Evolutionary conservation across 2,113 vertebrate species (phyloP).

Genomic region (Forbesichthys agassizii): DNA sequence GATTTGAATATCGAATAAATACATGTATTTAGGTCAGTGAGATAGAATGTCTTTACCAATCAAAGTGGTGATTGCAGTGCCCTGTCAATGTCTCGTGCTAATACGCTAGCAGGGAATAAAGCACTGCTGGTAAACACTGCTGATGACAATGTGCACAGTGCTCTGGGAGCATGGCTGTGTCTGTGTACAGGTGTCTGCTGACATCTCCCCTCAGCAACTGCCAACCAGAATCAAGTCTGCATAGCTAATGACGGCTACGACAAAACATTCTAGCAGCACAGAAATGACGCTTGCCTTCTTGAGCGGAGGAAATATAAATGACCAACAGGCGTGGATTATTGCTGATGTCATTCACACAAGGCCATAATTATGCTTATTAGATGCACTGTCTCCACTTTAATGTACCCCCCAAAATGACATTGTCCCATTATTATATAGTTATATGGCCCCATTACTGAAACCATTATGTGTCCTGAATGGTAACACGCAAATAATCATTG

Average conservation of each 20-base stretch:
- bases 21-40: not conserved
- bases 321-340: conserved; percentile 31
- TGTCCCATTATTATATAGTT: conserved; percentile 2
- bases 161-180: conserved; percentile 34
- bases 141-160: conserved; percentile 17
- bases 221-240: conserved; percentile 26
- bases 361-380: conserved; percentile 28
- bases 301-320: conserved; percentile 28
- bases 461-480: conserved; percentile 1
- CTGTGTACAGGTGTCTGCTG: conserved; percentile 18
- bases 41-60: not conserved
- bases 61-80: not conserved
- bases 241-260: conserved; percentile 24
- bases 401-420: conserved; percentile 12
- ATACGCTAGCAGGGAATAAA: not conserved
- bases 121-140: not conserved
- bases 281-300: conserved; percentile 37
- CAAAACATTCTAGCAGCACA: conserved; percentile 35
- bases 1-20: too few species aligned
- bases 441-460: conserved; percentile 4
- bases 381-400: conserved; percentile 11
- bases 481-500: not conserved
- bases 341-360: conserved; percentile 4
- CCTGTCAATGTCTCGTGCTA: not conserved
- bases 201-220: too few species aligned